Percentiles rank a stretch among this genome's conserved stretches.
phyloP scores from a whole-genome alignment of 1,140 invertebrate genomes.

The Tetraneura akinire region DNA sequence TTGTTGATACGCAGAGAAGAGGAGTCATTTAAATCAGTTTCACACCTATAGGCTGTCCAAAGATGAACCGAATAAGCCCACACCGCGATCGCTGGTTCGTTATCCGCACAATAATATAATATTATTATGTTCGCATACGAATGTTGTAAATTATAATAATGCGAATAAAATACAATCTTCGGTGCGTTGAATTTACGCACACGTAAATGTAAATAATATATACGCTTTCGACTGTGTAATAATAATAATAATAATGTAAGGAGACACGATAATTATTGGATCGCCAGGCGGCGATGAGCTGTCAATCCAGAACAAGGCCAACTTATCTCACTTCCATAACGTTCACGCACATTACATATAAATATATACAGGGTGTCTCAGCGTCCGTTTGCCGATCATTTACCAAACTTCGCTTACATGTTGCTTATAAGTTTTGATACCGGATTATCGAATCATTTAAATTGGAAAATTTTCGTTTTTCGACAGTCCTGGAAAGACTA shows the following conservation, averaged over 20 bases:
- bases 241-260: no score
- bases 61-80: constrained; percentile 27
- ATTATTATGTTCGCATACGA: neutral
- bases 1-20: neutral
- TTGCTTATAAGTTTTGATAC: no score
- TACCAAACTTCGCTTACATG: no score
- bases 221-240: constrained; percentile 48
- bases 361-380: neutral
- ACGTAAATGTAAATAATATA: constrained; percentile 29
- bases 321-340: constrained; percentile 10
- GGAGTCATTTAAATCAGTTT: neutral
- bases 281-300: constrained; percentile 16
- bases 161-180: constrained; percentile 30
- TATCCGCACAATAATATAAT: neutral
- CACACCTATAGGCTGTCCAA: constrained; percentile 1
- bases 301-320: constrained; percentile 47
- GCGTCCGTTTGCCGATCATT: no score
- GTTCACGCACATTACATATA: no score
- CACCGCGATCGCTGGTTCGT: neutral
- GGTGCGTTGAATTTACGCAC: neutral
- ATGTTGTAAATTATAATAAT: constrained; percentile 18
- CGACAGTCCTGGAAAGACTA: no score
- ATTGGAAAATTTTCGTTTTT: no score
- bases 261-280: constrained; percentile 39
- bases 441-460: no score